These are phyloP conservation scores for Strongylocentrotus purpuratus DNA, from an alignment of 35 echinoderm and acorn worm genomes.

Conservation along the genomic window DNA sequence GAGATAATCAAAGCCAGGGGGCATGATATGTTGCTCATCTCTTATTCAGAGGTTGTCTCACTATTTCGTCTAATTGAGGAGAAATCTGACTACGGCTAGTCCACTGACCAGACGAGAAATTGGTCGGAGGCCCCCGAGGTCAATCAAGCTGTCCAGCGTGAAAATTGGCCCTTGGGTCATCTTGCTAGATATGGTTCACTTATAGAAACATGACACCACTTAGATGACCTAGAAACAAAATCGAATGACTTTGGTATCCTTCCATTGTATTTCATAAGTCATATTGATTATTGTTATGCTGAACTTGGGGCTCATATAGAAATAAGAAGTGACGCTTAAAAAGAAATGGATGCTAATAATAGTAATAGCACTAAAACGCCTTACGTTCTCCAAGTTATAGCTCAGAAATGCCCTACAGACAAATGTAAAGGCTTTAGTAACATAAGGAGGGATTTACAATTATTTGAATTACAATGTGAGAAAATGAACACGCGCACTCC, in stretches of 20 bases:
- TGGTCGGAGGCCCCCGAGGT: background rate
- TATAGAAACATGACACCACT: background rate
- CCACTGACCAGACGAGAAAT: background rate
- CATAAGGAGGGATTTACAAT: background rate
- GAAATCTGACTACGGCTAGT: background rate
- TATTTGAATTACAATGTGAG: too few species aligned
- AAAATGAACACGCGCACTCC: too few species aligned
- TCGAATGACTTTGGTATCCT: background rate
- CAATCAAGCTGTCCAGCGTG: background rate
- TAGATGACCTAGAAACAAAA: background rate
- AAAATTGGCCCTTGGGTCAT: background rate
- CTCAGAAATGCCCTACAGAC: background rate
- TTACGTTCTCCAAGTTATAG: background rate
- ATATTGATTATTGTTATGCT: background rate
- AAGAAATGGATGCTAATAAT: too few species aligned
- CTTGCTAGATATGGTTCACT: background rate
- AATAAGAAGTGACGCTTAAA: background rate
- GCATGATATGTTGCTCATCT: conserved; percentile 19
- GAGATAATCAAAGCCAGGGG: background rate
- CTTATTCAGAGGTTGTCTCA: conserved; percentile 6
- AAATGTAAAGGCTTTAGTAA: background rate
- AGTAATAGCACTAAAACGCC: too few species aligned
- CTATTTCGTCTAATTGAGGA: conserved; percentile 7
- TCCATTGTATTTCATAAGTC: background rate
- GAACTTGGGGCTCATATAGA: background rate